Percentiles rank a stretch among this genome's conserved stretches.
These are phyloP conservation scores for Diacarnus erythraeanus DNA, from an alignment of 37 sponge, comb jelly and placozoan species.

Conservation along the genomic window DNA sequence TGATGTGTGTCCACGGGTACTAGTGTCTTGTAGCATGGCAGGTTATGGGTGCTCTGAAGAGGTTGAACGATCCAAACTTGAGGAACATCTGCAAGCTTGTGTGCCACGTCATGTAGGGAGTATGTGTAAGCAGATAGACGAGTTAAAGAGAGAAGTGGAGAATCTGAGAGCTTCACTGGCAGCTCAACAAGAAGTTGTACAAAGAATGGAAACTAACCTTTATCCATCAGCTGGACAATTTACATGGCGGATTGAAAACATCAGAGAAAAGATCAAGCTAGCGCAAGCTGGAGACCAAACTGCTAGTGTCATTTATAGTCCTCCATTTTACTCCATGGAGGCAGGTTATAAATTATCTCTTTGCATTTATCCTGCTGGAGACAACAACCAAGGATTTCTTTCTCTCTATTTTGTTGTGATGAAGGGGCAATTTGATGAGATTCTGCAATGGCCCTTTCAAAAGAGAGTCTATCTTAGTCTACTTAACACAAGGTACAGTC, in stretches of 20 bases:
- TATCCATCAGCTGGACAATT: constrained; percentile 62
- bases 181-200: neutral
- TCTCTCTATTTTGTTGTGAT: constrained; percentile 75
- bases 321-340: constrained; percentile 68
- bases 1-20: constrained; percentile 25
- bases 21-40: constrained; percentile 29
- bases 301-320: constrained; percentile 56
- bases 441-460: constrained; percentile 79
- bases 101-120: constrained; percentile 13
- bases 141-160: constrained; percentile 44
- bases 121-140: constrained; percentile 22
- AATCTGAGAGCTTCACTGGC: constrained; percentile 25
- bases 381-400: constrained; percentile 51
- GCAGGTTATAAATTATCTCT: constrained; percentile 73
- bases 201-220: constrained; percentile 4
- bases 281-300: constrained; percentile 22
- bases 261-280: constrained; percentile 35
- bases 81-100: constrained; percentile 36
- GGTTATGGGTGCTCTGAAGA: constrained; percentile 45
- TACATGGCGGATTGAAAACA: constrained; percentile 65
- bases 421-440: constrained; percentile 74
- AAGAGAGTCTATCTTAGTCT: constrained; percentile 47
- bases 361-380: constrained; percentile 72
- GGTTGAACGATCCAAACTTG: constrained; percentile 22
- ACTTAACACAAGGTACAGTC: constrained; percentile 26